These are phyloP conservation scores for Sakesphorus luctuosus DNA, from an alignment of 2,113 vertebrate species.

Conservation along the genomic window DNA sequence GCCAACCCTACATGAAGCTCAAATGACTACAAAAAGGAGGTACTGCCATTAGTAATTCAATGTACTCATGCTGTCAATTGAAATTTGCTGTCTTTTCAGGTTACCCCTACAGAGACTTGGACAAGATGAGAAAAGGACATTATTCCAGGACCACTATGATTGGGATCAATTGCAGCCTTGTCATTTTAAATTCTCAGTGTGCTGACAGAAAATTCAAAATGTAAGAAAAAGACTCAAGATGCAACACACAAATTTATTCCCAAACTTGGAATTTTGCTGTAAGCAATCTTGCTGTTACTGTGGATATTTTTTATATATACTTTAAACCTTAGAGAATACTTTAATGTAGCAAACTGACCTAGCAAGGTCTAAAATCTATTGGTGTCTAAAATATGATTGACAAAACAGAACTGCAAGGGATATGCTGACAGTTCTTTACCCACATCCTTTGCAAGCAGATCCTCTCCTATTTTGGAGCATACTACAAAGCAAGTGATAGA, in stretches of 20 bases:
- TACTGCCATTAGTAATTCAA: not conserved
- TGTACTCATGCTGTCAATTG: not conserved
- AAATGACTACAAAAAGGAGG: not conserved
- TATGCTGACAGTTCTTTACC: not conserved
- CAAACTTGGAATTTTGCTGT: not conserved
- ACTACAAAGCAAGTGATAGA: not conserved
- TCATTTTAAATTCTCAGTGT: not conserved
- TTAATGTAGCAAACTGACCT: not conserved
- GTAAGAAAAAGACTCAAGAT: not conserved
- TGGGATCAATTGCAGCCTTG: not conserved
- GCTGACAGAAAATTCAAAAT: not conserved
- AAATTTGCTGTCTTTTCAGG: not conserved
- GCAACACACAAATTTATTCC: not conserved
- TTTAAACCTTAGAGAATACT: not conserved
- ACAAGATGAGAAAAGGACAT: not conserved
- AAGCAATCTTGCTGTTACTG: not conserved
- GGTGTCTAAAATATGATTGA: fast-evolving
- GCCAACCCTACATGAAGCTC: not conserved
- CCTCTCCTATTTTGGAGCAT: not conserved
- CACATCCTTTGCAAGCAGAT: not conserved
- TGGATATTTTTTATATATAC: not conserved
- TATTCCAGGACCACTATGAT: not conserved
- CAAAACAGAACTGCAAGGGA: not conserved
- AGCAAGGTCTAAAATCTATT: not conserved
- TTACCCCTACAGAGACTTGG: not conserved